phyloP scores from a whole-genome alignment of 2,113 vertebrate genomes.

The Ciconia stormi region DNA sequence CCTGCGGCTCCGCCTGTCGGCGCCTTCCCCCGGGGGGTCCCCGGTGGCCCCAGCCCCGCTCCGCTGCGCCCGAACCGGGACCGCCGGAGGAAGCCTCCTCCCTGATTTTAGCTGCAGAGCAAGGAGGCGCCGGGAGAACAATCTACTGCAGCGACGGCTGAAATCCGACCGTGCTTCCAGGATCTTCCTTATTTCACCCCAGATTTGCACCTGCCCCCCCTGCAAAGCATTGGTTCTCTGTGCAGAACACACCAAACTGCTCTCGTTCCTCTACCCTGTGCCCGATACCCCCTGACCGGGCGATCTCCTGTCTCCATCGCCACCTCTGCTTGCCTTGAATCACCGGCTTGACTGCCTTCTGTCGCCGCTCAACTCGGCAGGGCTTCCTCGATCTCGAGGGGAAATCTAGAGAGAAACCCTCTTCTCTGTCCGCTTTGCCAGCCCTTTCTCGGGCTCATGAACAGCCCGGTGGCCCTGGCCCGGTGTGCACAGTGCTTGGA shows the following conservation, averaged over 20 bases:
- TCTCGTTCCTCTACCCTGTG: too few species aligned
- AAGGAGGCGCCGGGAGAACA: background rate
- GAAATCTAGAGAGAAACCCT: too few species aligned
- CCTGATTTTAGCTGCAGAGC: background rate
- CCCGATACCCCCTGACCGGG: too few species aligned
- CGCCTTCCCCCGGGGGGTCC: too few species aligned
- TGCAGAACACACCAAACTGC: background rate
- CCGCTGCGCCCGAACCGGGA: background rate
- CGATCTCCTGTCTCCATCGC: too few species aligned
- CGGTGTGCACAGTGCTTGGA: too few species aligned
- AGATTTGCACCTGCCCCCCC: too few species aligned
- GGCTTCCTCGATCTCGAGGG: too few species aligned
- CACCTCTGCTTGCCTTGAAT: background rate
- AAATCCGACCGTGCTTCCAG: background rate
- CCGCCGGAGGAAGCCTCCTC: background rate
- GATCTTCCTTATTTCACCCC: background rate
- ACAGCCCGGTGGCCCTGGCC: background rate
- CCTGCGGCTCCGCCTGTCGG: background rate
- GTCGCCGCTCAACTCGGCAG: background rate
- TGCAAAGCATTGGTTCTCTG: background rate
- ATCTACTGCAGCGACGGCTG: background rate
- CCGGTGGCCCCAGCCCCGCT: background rate
- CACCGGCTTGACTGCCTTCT: rapidly evolving
- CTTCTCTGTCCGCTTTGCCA: background rate
- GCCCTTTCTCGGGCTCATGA: rapidly evolving